Base-by-base conservation (phyloP, 2,888 invertebrate genomes). In the Diarsia mendica region DNA sequence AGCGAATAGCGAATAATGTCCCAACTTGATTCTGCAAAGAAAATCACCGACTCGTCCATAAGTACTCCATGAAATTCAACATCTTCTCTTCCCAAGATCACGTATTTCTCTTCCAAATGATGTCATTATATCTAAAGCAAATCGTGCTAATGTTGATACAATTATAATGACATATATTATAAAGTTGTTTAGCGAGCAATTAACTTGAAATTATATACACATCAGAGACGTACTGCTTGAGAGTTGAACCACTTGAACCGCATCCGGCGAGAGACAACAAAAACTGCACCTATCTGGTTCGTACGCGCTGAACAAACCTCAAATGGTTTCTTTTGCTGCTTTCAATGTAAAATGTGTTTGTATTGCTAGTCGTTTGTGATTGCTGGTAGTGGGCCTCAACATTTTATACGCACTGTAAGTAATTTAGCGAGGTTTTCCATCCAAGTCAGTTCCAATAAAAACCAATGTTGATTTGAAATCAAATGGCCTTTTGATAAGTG, bases 211-310 rank as follows among this genome's bases (percentile, higher is more conserved):
- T 93, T 92, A 93, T 92, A 92, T 91, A 90, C 88, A 91, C 92
- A 93, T 93, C 93, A 93, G 67, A 77, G 79, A 85, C 66, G 78
- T 83, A 82, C 75, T 78, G 78, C 81, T 85, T 69, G 78, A 75
- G 76, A 39, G 39, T 39, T 39, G 39, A 39, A 39, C 77, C 67
- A 82, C 78, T 73, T 73, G 82, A 85, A 89, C 93, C 94, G 90
- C 95, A 96, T 96, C 96, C 96, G 95, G 94, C 91, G 94, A 77
- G 85, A 93, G 90, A 91, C 91, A 92, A 90, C 93, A 95, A 95
- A 95, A 95, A 90, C 86, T 90, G 88, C 89, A 87, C 87, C 90
- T 88, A 90, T 85, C 80, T 82, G 71, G 69, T 82, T 75, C 83
- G 85, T 83, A 86, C 90, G 89, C 90, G 88, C 91, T 90, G 91